A percentile compares a stretch with the other conserved stretches of the same genome.
Evolutionary conservation across 2,888 invertebrate genomes (phyloP).

Genomic region (Brachylomia viminalis): DNA sequence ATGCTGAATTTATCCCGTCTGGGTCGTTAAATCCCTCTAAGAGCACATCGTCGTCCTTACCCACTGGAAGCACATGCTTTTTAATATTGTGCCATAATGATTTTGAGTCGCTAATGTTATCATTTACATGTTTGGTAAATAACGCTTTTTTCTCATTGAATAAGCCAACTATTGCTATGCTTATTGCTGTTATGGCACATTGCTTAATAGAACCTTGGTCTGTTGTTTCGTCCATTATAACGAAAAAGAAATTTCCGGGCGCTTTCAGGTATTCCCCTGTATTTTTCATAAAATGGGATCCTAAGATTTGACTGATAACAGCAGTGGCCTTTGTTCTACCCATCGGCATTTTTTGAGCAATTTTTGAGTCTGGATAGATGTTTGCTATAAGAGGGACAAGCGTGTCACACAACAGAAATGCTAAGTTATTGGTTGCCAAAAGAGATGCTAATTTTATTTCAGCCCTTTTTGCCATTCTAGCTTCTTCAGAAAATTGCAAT

Average conservation of each 20-base stretch:
- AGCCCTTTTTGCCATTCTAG: constrained; percentile 17
- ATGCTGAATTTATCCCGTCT: too few relatives aligned
- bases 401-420: constrained; percentile 17
- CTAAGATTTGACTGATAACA: neutral
- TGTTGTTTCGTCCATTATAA: constrained; percentile 33
- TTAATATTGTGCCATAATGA: too few relatives aligned
- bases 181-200: constrained; percentile 24
- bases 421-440: constrained; percentile 23
- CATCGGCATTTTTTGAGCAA: constrained; percentile 23
- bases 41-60: too few relatives aligned
- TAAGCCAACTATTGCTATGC: too few relatives aligned
- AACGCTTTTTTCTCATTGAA: too few relatives aligned
- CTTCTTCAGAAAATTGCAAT: constrained; percentile 19
- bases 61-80: too few relatives aligned
- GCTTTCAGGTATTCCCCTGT: constrained; percentile 24
- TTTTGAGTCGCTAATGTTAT: too few relatives aligned
- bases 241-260: constrained; percentile 29
- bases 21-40: too few relatives aligned
- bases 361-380: constrained; percentile 18
- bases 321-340: constrained; percentile 17
- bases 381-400: constrained; percentile 6
- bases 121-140: too few relatives aligned
- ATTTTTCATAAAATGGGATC: constrained; percentile 27
- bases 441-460: constrained; percentile 18
- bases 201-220: constrained; percentile 23